Percentiles rank a stretch among this genome's conserved stretches.
These are phyloP conservation scores for Portevinia maculata DNA, from an alignment of 2,888 invertebrate species.

Conservation along the genomic window DNA sequence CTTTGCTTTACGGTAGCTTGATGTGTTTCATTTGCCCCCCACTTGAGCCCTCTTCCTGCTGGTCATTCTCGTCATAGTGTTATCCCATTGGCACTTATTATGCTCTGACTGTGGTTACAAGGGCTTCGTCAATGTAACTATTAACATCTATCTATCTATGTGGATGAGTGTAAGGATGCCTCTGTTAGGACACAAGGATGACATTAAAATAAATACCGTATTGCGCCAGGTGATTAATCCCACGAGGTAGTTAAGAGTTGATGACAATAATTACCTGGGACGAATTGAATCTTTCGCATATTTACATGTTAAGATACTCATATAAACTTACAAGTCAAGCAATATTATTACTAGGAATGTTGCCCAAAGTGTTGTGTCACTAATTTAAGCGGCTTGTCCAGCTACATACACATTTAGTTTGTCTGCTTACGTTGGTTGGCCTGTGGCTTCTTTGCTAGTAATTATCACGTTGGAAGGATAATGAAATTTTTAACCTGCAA, in stretches of 20 bases:
- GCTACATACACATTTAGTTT: slow-evolving; percentile 9
- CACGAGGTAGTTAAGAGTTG: slow-evolving; percentile 70
- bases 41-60: slow-evolving; percentile 8
- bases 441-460: slow-evolving; percentile 16
- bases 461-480: slow-evolving; percentile 48
- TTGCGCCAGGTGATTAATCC: slow-evolving; percentile 73
- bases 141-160: slow-evolving; percentile 3
- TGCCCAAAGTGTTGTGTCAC: slow-evolving; percentile 3
- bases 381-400: slow-evolving; percentile 33
- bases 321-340: neutral
- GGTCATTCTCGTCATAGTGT: neutral
- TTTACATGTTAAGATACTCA: slow-evolving; percentile 11
- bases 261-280: slow-evolving; percentile 66
- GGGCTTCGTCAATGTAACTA: slow-evolving; percentile 33
- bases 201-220: slow-evolving; percentile 65
- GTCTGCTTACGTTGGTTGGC: neutral
- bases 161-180: slow-evolving; percentile 16
- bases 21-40: slow-evolving; percentile 15
- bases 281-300: slow-evolving; percentile 63
- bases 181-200: slow-evolving; percentile 30
- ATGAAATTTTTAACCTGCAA: slow-evolving; percentile 56
- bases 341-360: neutral
- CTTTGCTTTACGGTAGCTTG: slow-evolving; percentile 43
- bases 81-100: slow-evolving; percentile 27
- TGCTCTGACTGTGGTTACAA: slow-evolving; percentile 23